Evolutionary conservation across 2,797 vertebrate species (phyloP), one percentile per base, ranked within the genome.

Genomic region (Chelonia mydas): DNA sequence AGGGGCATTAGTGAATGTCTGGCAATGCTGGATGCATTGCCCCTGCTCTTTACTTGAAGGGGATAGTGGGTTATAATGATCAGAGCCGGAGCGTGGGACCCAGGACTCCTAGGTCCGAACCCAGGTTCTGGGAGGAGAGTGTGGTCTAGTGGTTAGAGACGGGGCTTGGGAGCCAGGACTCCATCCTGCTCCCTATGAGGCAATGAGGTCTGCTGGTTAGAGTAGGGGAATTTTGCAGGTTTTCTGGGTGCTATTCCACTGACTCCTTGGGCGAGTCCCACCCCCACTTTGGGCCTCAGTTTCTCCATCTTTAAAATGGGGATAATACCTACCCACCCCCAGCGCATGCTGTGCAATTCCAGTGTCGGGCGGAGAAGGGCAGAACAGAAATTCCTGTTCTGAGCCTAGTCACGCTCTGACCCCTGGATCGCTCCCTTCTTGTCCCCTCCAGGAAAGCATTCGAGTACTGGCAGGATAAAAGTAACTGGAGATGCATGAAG

Each of bases 401-500:
- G 65, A 68, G 65, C 33, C 65, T 11, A 21, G 5, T 68, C n/a
- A 21, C n/a, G 19, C 3, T 17, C n/a, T 50, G 27, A 47, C 7
- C 15, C 33, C 61, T 81, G 16, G 0, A 2, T 65, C 33, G 7
- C 16, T 10, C 77, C 47, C 41, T 11, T 47, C 74, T 47, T 47
- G 4, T 76, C 77, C 27, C 57, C 15, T 55, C 6, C 92, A 97
- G 96, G 89, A 94, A 74, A 1, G 90, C 6, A 1, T 85, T 87
- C 1, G 92, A 96, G 7, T 91, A 95, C 37, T 12, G 92, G 82
- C 91, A 82, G 1, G 95, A 96, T 95, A 95, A 91, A 90, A 96
- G 92, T 72, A 93, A 94, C 59, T 97, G 96, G 96, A 10, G 55
- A 11, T 96, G 96, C 72, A 87, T 87, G 86, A 89, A 76, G 81